Evolutionary conservation across 2,888 invertebrate species (phyloP), one percentile per base, ranked within the genome.

Genomic region (Aphodius sticticus): DNA sequence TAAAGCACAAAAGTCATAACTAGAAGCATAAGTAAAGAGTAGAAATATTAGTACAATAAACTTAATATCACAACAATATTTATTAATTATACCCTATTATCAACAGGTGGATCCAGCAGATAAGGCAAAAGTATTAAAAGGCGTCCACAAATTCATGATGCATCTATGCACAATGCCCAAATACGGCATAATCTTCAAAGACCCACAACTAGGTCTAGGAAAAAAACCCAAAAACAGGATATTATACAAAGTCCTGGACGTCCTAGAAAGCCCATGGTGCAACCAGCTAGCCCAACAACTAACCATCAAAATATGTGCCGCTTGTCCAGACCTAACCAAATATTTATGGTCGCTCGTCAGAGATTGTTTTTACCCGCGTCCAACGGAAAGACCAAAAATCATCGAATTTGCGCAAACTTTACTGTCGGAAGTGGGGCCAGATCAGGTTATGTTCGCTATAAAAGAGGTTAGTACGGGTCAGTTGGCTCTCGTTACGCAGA

Each of bases 161-260:
- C 90, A 92, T 76, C 88, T 97, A 1, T 93, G 96, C 81, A 95
- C 96, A 1, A 95, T 95, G 0, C 92, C 93, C 83, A 95, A 94
- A 87, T 87, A 93, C 85, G 97, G 97, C 6, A 91, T 97, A 12
- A 93, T 94, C 83, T 97, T 96, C 86, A 91, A 92, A 83, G 95
- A 96, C 84, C 92, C 91, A 83, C 90, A 91, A 3, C 87, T 94
- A 37, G 95, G 94, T 38, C 90, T 92, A 70, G 89, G 91, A n/a
- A 91, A 91, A 83, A 88, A 89, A 1, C 91, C 91, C 82, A 82
- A 86, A 26, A 94, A 94, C 87, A 91, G 91, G 81, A 90, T 93
- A 79, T 89, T 94, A 77, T 92, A 91, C 83, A 92, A 93, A 83
- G 91, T 95, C 36, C 86, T 96, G 71, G 91, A 93, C 16, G 91